phyloP scores from a whole-genome alignment of 2,888 invertebrate genomes.

The Nesidiocoris tenuis region DNA sequence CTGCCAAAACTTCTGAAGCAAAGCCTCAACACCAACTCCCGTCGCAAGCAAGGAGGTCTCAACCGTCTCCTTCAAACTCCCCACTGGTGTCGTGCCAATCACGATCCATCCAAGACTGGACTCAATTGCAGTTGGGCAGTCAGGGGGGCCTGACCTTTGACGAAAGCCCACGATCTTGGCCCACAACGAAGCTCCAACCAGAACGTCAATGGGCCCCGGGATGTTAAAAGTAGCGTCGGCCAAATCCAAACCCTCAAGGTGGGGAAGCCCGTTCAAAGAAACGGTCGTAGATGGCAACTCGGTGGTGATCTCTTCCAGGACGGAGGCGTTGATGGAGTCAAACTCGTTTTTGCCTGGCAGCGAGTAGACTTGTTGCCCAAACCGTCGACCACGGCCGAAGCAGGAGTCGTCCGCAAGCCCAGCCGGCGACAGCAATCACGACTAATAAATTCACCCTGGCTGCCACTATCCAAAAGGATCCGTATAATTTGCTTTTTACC shows the following conservation, averaged over 20 bases:
- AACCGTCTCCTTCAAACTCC: neutral
- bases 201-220: constrained; percentile 3
- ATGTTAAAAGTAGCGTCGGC: constrained; percentile 9
- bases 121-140: neutral
- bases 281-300: constrained; percentile 4
- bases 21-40: neutral
- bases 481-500: too few species aligned
- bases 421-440: too few species aligned
- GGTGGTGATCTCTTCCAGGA: neutral
- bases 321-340: constrained; percentile 2
- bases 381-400: neutral
- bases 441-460: too few species aligned
- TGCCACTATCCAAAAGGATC: too few species aligned
- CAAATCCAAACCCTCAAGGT: constrained; percentile 5
- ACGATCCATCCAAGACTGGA: neutral
- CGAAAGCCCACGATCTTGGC: neutral
- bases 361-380: neutral
- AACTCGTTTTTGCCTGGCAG: neutral
- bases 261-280: neutral
- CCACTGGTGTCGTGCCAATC: neutral
- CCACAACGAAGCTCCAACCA: constrained; percentile 1
- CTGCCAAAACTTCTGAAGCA: neutral
- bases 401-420: too few species aligned
- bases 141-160: neutral
- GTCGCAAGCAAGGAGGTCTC: neutral